Evolutionary conservation across 2,888 invertebrate genomes (phyloP), one percentile per base, ranked within the genome.

Genomic region (Leptogaster cylindrica): DNA sequence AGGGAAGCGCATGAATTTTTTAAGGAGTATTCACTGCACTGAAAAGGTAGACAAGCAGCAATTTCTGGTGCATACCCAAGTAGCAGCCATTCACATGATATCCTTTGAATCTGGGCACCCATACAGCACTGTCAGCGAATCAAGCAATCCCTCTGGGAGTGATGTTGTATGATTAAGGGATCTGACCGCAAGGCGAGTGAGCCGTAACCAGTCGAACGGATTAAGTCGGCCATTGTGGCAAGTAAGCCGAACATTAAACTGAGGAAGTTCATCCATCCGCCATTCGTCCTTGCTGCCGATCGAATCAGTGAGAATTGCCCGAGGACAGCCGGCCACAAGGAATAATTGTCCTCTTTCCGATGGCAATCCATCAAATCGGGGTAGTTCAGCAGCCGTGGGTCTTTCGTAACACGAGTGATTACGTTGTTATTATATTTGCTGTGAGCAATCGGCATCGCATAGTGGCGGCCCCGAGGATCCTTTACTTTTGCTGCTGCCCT

Each of bases 331-430:
- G 39, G 14, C 55, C 55, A 12, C 55, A 61, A 61, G 61, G 28
- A 61, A 28, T 61, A 44, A 44, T 61, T 44, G 61, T 61, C 44
- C 28, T 39, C 61, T 61, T 12, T 27, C 28, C 41, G 61, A 41
- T 61, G 61, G 44, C 28, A 61, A 61, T 61, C 61, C 44, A 61
- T 61, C 61, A 61, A 55, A 55, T 55, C 61, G n/a, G 46, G 28
- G 12, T 27, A 23, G 12, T 48, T 48, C 25, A n/a, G 48, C 48
- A 27, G 12, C 14, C 61, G 61, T 61, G 61, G 41, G 61, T 61
- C 44, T 61, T 41, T 44, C 61, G 41, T 61, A 61, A 61, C 61
- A 61, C 61, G 41, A 61, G 61, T 61, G 61, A 61, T 61, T 61
- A 61, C 31, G 61, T 61, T 61, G 61, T 61, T 61, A 61, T 61